These are phyloP conservation scores for Julus scanicus DNA, from an alignment of 2,888 invertebrate species.

Conservation along the genomic window DNA sequence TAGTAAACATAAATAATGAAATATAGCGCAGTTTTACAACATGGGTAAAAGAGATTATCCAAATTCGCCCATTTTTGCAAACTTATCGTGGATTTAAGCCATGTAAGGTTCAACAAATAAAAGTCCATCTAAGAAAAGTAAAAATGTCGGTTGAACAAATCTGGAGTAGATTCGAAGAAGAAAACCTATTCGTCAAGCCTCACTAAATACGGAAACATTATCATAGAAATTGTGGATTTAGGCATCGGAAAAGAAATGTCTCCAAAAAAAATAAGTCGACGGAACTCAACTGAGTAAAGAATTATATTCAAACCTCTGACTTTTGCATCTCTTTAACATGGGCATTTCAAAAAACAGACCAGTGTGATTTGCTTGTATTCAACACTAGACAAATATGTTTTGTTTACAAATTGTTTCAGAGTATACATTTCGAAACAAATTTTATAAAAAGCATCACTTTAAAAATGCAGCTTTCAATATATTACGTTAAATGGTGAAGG, in stretches of 20 bases:
- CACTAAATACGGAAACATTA: conserved; percentile 23
- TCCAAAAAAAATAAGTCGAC: background rate
- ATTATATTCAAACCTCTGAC: conserved; percentile 11
- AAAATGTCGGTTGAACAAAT: conserved; percentile 20
- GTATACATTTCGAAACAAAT: too few species aligned
- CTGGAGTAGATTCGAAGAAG: background rate
- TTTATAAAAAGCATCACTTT: too few species aligned
- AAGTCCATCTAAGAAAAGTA: conserved; percentile 9
- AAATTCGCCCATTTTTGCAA: background rate
- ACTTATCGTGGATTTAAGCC: background rate
- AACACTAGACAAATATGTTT: too few species aligned
- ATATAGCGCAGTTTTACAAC: too few species aligned
- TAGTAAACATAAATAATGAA: too few species aligned
- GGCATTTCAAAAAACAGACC: background rate
- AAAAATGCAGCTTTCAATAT: too few species aligned
- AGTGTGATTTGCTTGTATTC: too few species aligned
- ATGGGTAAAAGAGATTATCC: background rate
- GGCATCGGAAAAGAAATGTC: background rate
- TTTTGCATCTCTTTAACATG: background rate
- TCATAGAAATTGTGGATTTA: conserved; percentile 36
- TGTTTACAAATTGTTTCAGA: too few species aligned
- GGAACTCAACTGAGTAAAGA: background rate
- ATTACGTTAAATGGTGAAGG: too few species aligned
- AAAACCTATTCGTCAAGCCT: conserved; percentile 5
- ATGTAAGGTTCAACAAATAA: background rate